phyloP scores from a whole-genome alignment of 2,888 invertebrate species.

The Drosophila planitibia region DNA sequence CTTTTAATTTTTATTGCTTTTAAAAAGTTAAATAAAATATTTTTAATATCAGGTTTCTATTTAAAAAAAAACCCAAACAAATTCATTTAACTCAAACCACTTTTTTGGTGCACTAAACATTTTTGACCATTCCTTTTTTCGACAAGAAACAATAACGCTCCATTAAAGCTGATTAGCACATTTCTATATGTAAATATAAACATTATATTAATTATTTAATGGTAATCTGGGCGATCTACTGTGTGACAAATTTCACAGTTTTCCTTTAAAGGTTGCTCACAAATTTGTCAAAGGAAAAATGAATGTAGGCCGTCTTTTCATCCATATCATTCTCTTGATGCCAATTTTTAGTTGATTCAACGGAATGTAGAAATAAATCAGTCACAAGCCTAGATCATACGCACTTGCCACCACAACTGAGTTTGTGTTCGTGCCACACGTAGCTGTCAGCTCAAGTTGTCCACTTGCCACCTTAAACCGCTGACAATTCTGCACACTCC shows the following conservation, averaged over 20 bases:
- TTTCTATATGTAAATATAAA: neutral
- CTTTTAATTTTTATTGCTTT: neutral
- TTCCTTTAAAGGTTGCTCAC: neutral
- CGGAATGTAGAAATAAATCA: neutral
- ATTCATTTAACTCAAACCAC: neutral
- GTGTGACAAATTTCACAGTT: neutral
- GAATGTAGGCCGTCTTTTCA: too few species aligned
- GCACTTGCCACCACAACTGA: slow-evolving; percentile 42
- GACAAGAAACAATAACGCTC: neutral
- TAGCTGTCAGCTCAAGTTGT: neutral
- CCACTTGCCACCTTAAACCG: slow-evolving; percentile 2
- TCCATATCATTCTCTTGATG: neutral
- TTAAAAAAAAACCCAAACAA: neutral
- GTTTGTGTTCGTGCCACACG: slow-evolving; percentile 40
- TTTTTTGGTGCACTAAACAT: neutral
- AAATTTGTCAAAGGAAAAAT: neutral
- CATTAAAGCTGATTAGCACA: neutral
- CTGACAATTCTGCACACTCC: slow-evolving; percentile 7
- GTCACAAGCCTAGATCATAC: slow-evolving; percentile 12
- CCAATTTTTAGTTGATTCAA: neutral
- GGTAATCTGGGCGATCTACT: neutral
- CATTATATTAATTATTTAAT: neutral
- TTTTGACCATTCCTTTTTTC: neutral
- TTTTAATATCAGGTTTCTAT: neutral
- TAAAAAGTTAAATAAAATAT: neutral